Percentiles rank a stretch among this genome's conserved stretches.
Evolutionary conservation across 2,888 invertebrate genomes (phyloP).

Genomic region (Callinectes sapidus): DNA sequence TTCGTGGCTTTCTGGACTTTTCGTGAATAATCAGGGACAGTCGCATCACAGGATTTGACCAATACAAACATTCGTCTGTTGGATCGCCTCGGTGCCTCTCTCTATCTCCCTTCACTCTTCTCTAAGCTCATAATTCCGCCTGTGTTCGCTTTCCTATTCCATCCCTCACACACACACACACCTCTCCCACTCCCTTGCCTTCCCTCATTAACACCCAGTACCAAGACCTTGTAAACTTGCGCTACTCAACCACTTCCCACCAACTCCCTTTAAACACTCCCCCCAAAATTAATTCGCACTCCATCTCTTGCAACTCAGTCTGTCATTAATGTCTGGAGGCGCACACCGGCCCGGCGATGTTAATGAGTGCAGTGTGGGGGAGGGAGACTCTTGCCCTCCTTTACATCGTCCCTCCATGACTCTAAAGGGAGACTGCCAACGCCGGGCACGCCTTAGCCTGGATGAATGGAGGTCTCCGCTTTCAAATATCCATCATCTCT

Average conservation of each 20-base stretch:
- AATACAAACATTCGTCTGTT: background rate
- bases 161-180: background rate
- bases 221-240: constrained; percentile 24
- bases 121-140: background rate
- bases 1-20: background rate
- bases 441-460: background rate
- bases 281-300: constrained; percentile 33
- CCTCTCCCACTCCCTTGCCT: background rate
- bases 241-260: background rate
- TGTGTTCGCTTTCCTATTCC: background rate
- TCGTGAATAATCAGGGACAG: background rate
- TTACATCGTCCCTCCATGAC: background rate
- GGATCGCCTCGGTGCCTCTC: background rate
- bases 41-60: background rate
- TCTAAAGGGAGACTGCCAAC: background rate
- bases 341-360: background rate
- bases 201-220: constrained; percentile 16
- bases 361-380: constrained; percentile 2
- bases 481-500: background rate
- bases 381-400: background rate
- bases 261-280: constrained; percentile 23
- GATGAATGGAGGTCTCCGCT: background rate
- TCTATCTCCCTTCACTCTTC: background rate
- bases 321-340: constrained; percentile 27
- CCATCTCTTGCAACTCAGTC: background rate